Base-by-base conservation (phyloP, 2,113 vertebrate genomes). In the Aspiorhynchus laticeps region DNA sequence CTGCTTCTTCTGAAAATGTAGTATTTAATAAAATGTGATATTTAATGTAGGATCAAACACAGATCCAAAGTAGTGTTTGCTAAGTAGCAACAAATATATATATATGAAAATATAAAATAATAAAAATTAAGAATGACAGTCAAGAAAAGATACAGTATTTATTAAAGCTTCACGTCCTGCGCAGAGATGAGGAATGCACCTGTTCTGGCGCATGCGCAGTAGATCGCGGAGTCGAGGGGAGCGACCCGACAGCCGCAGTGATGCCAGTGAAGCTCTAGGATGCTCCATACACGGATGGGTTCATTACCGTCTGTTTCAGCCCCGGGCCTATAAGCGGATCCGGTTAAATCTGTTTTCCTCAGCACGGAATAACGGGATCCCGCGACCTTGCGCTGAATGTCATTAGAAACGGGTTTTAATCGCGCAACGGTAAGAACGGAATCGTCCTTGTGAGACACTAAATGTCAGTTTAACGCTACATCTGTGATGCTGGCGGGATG, bases 341-440 rank as follows among this genome's bases (percentile, higher is more conserved):
- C 28, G 61, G 59, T 17, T 56, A 41, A 9, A 74, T 84, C 26
- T 15, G 43, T 12, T 12, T 2, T 51, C n/a, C 38, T 24, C 43
- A 33, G 28, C 83, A 24, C 33, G 85, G 74, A 73, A 61, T 59
- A 43, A 67, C 28, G 36, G 79, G 36, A 67, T 79, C 65, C 84
- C 63, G 38, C 91, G 94, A 94, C 93, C 93, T 92, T 92, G 91
- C 82, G 80, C 51, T 93, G 94, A 93, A 92, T 91, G 93, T 93
- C 90, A 93, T 83, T 87, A 80, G 69, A 90, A 85, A 87, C 77
- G 86, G 87, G 90, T 90, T 90, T 90, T 88, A 80, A 87, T 90
- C 89, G 88, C 86, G 87, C 87, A 79, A 94, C 92, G 92, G 93
- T 94, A 93, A 95, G 95, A 74, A 89, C 15, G 41, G 86, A 88